phyloP scores from a whole-genome alignment of 2,113 vertebrate species.

The Mustelus asterias region DNA sequence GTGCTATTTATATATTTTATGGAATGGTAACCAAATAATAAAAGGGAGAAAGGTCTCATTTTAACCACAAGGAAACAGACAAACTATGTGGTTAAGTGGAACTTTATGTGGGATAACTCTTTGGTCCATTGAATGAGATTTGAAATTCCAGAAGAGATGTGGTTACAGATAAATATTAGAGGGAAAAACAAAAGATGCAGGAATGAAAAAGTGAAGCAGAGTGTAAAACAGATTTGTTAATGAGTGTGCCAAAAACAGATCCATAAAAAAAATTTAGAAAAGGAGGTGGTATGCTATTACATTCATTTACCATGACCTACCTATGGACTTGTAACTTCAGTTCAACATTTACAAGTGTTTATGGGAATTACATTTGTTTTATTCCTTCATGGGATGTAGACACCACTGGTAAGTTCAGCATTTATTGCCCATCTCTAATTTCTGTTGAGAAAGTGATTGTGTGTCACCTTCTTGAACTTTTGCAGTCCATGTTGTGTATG shows the following conservation, averaged over 20 bases:
- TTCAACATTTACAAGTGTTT: background rate
- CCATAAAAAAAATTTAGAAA: background rate
- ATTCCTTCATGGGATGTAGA: too few species aligned
- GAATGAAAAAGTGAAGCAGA: background rate
- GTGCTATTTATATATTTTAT: too few species aligned
- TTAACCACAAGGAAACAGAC: background rate
- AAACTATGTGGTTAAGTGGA: background rate
- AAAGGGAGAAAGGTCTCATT: background rate
- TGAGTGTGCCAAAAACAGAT: background rate
- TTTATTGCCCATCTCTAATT: background rate
- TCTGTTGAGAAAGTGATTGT: background rate
- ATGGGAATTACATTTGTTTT: background rate
- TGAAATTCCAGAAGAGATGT: background rate
- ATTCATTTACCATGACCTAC: too few species aligned
- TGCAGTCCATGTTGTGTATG: background rate
- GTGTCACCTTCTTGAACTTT: background rate
- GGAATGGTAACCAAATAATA: too few species aligned
- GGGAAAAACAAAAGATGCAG: background rate
- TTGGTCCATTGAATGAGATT: background rate
- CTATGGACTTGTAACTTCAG: background rate
- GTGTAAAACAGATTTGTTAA: background rate
- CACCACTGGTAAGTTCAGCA: background rate
- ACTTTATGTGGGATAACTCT: background rate
- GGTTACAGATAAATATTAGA: background rate
- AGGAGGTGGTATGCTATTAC: too few species aligned